These are phyloP conservation scores for Trissolcus brochymenae DNA, from an alignment of 2,888 invertebrate species.

Conservation along the genomic window DNA sequence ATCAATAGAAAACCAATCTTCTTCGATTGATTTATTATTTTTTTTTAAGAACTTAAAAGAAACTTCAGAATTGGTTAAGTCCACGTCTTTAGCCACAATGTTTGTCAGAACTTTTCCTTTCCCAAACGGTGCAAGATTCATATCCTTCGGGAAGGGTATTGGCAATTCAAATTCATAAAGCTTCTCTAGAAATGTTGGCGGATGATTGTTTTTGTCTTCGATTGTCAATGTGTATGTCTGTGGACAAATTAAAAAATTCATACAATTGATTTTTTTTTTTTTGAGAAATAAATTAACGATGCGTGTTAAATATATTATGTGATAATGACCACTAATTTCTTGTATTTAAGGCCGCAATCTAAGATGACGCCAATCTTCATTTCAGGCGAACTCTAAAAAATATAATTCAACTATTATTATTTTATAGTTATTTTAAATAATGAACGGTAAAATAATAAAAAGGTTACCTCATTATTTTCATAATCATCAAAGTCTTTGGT, in stretches of 20 bases:
- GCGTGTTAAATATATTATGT: too few relatives aligned
- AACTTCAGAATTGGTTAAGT: constrained; percentile 55
- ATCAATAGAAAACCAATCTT: neutral
- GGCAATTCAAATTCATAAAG: constrained; percentile 59
- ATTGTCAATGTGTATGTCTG: constrained; percentile 30
- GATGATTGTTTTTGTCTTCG: constrained; percentile 45
- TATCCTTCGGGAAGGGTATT: constrained; percentile 61
- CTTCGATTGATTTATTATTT: neutral
- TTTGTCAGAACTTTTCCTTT: neutral
- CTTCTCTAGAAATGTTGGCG: constrained; percentile 39
- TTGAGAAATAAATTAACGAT: too few relatives aligned
- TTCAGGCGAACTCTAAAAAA: too few relatives aligned
- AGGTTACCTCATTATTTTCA: too few relatives aligned
- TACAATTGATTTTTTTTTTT: neutral
- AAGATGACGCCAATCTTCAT: too few relatives aligned
- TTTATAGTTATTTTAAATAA: too few relatives aligned
- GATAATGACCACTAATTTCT: too few relatives aligned
- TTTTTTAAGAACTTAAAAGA: neutral
- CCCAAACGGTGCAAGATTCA: constrained; percentile 45
- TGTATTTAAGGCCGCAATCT: too few relatives aligned
- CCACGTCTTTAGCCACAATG: constrained; percentile 61
- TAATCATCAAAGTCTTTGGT: too few relatives aligned
- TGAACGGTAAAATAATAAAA: too few relatives aligned
- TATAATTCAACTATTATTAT: too few relatives aligned
- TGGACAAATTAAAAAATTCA: neutral